Conservation (phyloP, 37 sponge, comb jelly and placozoan genomes). For the Cladorhizidae sp. region DNA sequence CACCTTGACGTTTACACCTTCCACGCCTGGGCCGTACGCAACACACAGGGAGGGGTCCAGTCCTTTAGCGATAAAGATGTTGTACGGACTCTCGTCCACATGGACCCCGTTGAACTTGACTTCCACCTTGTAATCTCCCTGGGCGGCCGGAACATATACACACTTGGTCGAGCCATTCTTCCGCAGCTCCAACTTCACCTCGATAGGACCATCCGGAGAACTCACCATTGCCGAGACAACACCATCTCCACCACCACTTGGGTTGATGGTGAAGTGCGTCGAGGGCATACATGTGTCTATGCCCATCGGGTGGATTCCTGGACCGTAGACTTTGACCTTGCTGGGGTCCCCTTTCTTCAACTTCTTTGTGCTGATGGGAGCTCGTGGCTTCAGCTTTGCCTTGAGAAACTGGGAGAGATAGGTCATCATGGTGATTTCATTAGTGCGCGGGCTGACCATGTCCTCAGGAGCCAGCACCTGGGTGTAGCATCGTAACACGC, state of each 20-base stretch:
- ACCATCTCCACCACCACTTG: conserved; percentile 65
- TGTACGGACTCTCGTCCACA: conserved; percentile 79
- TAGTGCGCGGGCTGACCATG: conserved; percentile 91
- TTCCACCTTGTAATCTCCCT: conserved; percentile 70
- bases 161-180: conserved; percentile 82
- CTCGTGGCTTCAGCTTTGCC: conserved; percentile 88
- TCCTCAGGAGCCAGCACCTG: conserved; percentile 92
- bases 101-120: conserved; percentile 56
- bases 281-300: conserved; percentile 62
- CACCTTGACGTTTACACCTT: conserved; percentile 54
- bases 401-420: conserved; percentile 95
- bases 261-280: conserved; percentile 85
- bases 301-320: conserved; percentile 82
- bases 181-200: conserved; percentile 57
- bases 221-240: conserved; percentile 53
- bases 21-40: conserved; percentile 90
- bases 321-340: conserved; percentile 82
- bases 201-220: conserved; percentile 69
- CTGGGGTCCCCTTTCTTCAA: conserved; percentile 51
- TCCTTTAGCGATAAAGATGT: conserved; percentile 62
- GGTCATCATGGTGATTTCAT: conserved; percentile 98
- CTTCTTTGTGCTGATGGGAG: conserved; percentile 61
- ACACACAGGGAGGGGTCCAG: conserved; percentile 49
- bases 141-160: conserved; percentile 72
- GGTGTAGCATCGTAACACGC: too few species aligned